phyloP scores from a whole-genome alignment of 2,888 invertebrate species.

The Cerastis rubricosa region DNA sequence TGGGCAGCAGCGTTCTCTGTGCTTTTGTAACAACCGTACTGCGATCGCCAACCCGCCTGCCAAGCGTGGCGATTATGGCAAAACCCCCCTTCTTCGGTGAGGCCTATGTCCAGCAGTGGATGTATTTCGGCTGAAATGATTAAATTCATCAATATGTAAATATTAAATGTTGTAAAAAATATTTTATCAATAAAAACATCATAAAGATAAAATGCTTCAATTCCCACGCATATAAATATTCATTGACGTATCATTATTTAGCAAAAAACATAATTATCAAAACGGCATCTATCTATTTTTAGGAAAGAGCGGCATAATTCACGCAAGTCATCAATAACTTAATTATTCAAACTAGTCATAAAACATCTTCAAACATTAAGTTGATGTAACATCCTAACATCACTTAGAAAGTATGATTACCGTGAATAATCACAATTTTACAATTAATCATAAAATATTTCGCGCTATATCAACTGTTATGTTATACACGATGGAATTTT shows the following conservation, averaged over 20 bases:
- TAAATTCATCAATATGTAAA: too few species aligned
- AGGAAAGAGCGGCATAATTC: not conserved
- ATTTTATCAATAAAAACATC: too few species aligned
- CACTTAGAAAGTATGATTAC: conserved; percentile 17
- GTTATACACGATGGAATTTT: too few species aligned
- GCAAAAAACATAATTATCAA: too few species aligned
- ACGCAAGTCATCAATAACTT: not conserved
- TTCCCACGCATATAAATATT: conserved; percentile 15
- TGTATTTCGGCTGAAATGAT: too few species aligned
- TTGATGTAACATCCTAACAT: not conserved
- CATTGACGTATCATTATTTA: not conserved
- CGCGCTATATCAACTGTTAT: not conserved
- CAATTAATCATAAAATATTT: not conserved
- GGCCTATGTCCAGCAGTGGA: too few species aligned
- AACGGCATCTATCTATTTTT: not conserved
- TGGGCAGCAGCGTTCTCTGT: too few species aligned
- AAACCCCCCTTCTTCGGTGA: too few species aligned
- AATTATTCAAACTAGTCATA: not conserved
- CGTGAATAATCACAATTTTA: conserved; percentile 13
- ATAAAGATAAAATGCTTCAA: not conserved
- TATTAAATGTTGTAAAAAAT: not conserved
- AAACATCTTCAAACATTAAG: not conserved
- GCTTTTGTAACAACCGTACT: too few species aligned
- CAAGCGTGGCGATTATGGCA: too few species aligned
- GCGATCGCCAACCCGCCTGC: too few species aligned